Percentiles rank a stretch among this genome's conserved stretches.
Evolutionary conservation across 2,888 invertebrate species (phyloP).

Genomic region (Polydrusus tereticollis): DNA sequence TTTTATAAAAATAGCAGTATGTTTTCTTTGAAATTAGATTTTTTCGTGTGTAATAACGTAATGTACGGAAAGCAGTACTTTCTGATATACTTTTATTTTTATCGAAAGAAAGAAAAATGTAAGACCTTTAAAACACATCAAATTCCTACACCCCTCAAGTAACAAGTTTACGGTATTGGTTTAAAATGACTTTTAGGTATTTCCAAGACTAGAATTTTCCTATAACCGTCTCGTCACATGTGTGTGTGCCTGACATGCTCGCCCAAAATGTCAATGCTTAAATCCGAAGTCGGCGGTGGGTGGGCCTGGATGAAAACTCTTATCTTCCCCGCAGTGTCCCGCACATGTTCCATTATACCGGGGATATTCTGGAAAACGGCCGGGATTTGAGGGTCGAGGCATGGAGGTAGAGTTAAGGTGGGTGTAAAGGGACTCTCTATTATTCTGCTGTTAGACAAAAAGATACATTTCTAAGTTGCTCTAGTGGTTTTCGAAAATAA

Average conservation of each 20-base stretch:
- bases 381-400: constrained; percentile 23
- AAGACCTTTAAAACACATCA: too few species aligned
- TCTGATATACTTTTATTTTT: too few species aligned
- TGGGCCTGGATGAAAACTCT: not conserved
- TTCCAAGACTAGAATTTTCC: constrained; percentile 31
- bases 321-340: constrained; percentile 21
- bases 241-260: constrained; percentile 38
- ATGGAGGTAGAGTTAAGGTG: constrained; percentile 33
- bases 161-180: not conserved
- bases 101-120: too few species aligned
- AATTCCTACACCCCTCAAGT: too few species aligned
- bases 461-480: too few species aligned
- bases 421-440: constrained; percentile 30
- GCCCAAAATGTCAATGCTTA: constrained; percentile 48
- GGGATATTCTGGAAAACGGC: constrained; percentile 35
- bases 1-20: too few species aligned
- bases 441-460: too few species aligned
- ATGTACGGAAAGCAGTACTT: too few species aligned
- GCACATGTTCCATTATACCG: constrained; percentile 45
- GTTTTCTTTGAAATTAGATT: too few species aligned
- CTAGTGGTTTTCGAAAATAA: too few species aligned
- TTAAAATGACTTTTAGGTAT: not conserved
- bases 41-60: too few species aligned
- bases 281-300: constrained; percentile 31
- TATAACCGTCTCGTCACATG: constrained; percentile 32